phyloP scores from a whole-genome alignment of 2,797 vertebrate species.

The Tragelaphus eurycerus region DNA sequence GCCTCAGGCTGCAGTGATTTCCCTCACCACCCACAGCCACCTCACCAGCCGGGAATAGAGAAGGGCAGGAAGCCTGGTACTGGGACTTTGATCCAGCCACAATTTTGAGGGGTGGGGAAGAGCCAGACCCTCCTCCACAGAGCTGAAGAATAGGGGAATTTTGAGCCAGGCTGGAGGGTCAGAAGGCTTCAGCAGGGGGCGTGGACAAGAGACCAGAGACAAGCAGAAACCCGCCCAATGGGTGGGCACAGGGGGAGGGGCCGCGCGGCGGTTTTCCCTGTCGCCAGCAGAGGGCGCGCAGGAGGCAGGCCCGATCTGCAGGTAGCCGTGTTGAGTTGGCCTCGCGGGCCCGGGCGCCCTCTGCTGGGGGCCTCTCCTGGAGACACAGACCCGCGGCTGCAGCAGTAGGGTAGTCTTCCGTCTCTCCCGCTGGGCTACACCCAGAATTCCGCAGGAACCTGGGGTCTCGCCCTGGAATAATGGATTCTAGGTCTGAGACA shows the following conservation, averaged over 20 bases:
- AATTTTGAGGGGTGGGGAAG: neutral
- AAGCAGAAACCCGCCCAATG: neutral
- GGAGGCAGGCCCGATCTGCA: neutral
- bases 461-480: neutral
- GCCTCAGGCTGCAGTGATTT: neutral
- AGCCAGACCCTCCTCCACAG: neutral
- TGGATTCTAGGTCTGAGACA: neutral
- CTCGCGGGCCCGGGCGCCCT: neutral
- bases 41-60: neutral
- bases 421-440: neutral
- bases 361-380: neutral
- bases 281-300: slow-evolving; percentile 63
- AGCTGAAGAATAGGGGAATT: neutral
- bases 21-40: neutral
- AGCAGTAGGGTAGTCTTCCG: too few species aligned
- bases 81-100: neutral
- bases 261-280: neutral
- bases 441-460: neutral
- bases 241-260: neutral
- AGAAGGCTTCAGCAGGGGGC: neutral
- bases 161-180: neutral
- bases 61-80: neutral
- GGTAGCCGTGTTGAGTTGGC: neutral
- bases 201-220: neutral
- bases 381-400: neutral